Percentiles rank a stretch among this genome's conserved stretches.
Evolutionary conservation across 2,797 vertebrate species (phyloP).

Genomic region (Anguilla marmorata): DNA sequence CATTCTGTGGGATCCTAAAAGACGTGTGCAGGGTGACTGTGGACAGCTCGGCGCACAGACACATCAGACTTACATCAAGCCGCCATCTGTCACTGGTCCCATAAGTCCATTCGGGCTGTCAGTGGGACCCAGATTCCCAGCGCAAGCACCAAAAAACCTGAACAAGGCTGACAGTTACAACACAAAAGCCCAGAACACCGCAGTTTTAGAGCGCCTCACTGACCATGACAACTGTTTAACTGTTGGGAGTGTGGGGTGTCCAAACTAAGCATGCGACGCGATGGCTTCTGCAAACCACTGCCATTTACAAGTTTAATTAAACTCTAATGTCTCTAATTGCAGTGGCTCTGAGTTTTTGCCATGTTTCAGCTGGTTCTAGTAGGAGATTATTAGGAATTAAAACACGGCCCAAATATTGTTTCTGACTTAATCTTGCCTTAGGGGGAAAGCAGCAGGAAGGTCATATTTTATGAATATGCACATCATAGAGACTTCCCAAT

Average conservation of each 20-base stretch:
- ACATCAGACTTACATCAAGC: not conserved
- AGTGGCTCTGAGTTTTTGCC: not conserved
- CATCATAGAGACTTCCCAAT: not conserved
- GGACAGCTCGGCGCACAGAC: not conserved
- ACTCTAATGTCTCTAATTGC: not conserved
- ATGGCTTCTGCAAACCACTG: not conserved
- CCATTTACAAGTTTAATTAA: not conserved
- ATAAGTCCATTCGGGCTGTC: not conserved
- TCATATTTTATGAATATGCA: slow-evolving; percentile 10
- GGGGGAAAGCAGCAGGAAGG: not conserved
- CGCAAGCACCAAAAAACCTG: not conserved
- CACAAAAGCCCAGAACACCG: not conserved
- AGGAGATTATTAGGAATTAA: not conserved
- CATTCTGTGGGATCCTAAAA: not conserved
- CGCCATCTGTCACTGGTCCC: slow-evolving; percentile 1
- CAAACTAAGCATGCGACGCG: not conserved
- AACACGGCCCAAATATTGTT: not conserved
- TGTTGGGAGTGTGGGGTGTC: not conserved
- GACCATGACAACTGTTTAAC: not conserved
- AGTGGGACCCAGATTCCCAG: not conserved
- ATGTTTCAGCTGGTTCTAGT: not conserved
- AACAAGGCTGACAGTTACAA: not conserved
- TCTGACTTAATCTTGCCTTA: not conserved
- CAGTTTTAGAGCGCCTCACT: not conserved
- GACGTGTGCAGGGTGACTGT: not conserved